Evolutionary conservation across 2,888 invertebrate species (phyloP), one percentile per base, ranked within the genome.

Genomic region (Tinea pellionella): DNA sequence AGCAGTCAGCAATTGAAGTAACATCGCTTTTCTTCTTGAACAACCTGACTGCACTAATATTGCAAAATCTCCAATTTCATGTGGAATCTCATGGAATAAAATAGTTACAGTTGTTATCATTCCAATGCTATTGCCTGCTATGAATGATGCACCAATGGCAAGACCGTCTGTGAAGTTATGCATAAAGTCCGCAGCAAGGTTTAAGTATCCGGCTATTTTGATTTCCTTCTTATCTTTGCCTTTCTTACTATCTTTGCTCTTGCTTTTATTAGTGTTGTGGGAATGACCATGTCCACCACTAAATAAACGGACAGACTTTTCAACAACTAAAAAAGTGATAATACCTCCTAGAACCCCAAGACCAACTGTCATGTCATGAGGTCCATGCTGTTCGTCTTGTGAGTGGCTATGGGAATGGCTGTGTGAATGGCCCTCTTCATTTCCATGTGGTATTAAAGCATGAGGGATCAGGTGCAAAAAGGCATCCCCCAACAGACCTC

Each of bases 91-190:
- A 79, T 99, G 99, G 55, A 99, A 84, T 60, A 99, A 89, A 71
- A 99, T 98, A 1, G 98, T 98, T 41, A 98, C 85, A 24, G 99
- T 99, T 13, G 99, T 99, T 12, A 98, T 90, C 60, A 94, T 89
- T 29, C 96, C 96, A 69, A 96, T 90, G 67, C 89, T 94, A 68
- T 93, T 92, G 11, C 98, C 98, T 62, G 96, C 97, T 69, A 98
- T 90, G 77, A 94, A 99, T 0, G 98, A 98, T 0, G 99, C 99
- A 59, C 99, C 99, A 74, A 99, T 99, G 18, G 99, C 99, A 63
- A 99, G 87, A 18, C 99, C 99, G 89, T 99, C 99, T 11, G 99
- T 99, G 73, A 99, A 98, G 83, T 99, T 99, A 78, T 99, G 99
- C 12, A 97, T 93, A 78, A 98, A 98, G 80, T 99, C 99, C 37